Conservation (phyloP, 2,888 invertebrate species). For the Oxycera nigricornis region DNA sequence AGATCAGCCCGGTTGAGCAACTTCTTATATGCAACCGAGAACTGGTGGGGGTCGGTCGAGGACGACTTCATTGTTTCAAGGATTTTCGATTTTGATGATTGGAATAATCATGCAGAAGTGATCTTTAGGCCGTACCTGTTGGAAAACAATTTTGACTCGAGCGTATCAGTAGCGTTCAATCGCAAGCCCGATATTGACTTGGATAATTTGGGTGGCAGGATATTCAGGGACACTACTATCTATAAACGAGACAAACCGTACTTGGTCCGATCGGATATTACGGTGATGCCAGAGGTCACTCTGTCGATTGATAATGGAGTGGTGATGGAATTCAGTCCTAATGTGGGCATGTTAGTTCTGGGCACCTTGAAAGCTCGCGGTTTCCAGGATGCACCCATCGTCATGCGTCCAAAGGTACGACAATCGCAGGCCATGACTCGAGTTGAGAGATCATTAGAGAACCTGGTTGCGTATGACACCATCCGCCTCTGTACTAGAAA, state of each 20-base stretch:
- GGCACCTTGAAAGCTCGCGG: constrained; percentile 89
- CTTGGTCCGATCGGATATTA: constrained; percentile 85
- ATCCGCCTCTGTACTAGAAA: constrained; percentile 81
- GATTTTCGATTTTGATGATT: constrained; percentile 98
- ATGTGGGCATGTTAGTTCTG: constrained; percentile 93
- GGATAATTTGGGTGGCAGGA: constrained; percentile 78
- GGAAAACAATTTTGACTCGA: constrained; percentile 77
- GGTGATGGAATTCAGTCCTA: constrained; percentile 90
- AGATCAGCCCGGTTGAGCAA: constrained; percentile 88
- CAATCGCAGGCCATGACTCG: constrained; percentile 51
- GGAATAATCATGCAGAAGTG: constrained; percentile 97
- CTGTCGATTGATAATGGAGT: constrained; percentile 89
- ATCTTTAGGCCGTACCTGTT: constrained; percentile 87
- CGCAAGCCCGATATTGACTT: constrained; percentile 65
- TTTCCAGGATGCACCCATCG: constrained; percentile 74
- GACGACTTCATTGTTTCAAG: constrained; percentile 76
- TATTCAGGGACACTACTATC: constrained; percentile 72
- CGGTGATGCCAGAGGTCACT: constrained; percentile 93
- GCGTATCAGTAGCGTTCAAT: constrained; percentile 73
- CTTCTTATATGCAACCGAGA: constrained; percentile 85
- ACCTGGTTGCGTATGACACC: constrained; percentile 66
- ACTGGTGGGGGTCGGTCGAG: constrained; percentile 93
- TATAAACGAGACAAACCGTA: constrained; percentile 75
- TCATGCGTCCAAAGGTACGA: constrained; percentile 71
- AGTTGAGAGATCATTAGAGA: constrained; percentile 63